Evolutionary conservation across 2,113 vertebrate species (phyloP), one percentile per base, ranked within the genome.

Genomic region (Okapia johnstoni): DNA sequence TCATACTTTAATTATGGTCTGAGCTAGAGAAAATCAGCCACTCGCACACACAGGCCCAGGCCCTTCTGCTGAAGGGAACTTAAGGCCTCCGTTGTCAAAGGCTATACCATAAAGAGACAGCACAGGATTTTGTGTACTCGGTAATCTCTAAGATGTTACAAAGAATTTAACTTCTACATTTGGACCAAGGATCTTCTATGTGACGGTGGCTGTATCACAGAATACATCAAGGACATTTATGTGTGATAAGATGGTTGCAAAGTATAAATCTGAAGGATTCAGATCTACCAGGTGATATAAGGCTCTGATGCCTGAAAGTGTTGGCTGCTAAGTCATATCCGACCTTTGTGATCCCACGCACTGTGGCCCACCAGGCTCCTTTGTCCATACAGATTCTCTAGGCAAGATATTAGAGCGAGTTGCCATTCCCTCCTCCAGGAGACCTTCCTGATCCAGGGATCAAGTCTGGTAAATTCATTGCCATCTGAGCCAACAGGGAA

Each of bases 181-280:
- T 88, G 28, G 14, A 6, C 1, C 15, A 90, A 86, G 2, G 19
- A 58, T 30, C 23, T 66, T 73, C n/a, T 7, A 52, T 50, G 26
- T 2, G 2, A 33, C 73, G 8, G 0, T 48, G 4, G 0, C 1
- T 87, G 0, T 73, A 48, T 89, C 23, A 26, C 3, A 48, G 10
- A 26, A 30, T 25, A 54, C 11, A 50, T 84, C 70, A 83, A 73
- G 36, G 23, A 28, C 48, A 46, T 90, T 76, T 1, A 9, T 17
- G 33, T 66, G 6, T 57, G 43, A 85, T 76, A 43, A 85, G 30
- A 6, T 30, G 6, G 3, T 57, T 81, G 46, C 3, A 36, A 93
- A 50, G 50, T 36, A 79, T 7, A 83, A 30, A 61, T 58, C 33
- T 61, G n/a, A 36, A 6, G 33, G 33, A 79, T 55, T 83, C 23